phyloP scores from a whole-genome alignment of 2,113 vertebrate species.

The Mobula hypostoma region DNA sequence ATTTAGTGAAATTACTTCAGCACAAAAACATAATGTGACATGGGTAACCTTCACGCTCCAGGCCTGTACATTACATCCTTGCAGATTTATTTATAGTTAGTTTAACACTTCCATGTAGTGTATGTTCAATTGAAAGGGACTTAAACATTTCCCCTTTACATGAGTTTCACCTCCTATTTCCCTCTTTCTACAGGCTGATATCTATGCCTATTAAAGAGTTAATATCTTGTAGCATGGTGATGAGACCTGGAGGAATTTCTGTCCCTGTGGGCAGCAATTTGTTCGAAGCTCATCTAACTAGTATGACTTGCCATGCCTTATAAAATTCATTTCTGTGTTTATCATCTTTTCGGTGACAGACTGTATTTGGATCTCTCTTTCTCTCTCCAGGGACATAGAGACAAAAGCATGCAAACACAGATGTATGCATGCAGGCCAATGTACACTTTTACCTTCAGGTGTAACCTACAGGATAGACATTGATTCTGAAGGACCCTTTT shows the following conservation, averaged over 20 bases:
- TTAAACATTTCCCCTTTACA: not conserved
- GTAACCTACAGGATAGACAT: not conserved
- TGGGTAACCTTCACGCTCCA: slow-evolving; percentile 23
- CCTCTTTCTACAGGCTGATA: not conserved
- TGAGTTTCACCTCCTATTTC: too few relatives aligned
- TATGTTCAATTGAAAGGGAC: not conserved
- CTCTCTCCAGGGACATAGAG: not conserved
- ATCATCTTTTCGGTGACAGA: not conserved
- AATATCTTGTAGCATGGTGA: not conserved
- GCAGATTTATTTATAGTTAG: not conserved
- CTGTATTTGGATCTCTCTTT: not conserved
- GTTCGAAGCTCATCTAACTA: not conserved
- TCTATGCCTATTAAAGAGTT: not conserved
- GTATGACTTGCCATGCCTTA: not conserved
- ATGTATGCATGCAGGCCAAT: not conserved
- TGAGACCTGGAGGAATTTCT: not conserved
- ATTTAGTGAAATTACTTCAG: slow-evolving; percentile 35
- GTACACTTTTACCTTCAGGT: not conserved
- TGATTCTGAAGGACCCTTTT: not conserved
- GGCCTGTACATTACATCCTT: not conserved
- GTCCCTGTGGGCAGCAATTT: not conserved
- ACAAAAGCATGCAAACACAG: not conserved
- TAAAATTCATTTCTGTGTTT: not conserved
- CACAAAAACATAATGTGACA: slow-evolving; percentile 29
- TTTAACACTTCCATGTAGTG: slow-evolving; percentile 1